Evolutionary conservation across 2,797 vertebrate genomes (phyloP).

Genomic region (Eutrigla gurnardus): DNA sequence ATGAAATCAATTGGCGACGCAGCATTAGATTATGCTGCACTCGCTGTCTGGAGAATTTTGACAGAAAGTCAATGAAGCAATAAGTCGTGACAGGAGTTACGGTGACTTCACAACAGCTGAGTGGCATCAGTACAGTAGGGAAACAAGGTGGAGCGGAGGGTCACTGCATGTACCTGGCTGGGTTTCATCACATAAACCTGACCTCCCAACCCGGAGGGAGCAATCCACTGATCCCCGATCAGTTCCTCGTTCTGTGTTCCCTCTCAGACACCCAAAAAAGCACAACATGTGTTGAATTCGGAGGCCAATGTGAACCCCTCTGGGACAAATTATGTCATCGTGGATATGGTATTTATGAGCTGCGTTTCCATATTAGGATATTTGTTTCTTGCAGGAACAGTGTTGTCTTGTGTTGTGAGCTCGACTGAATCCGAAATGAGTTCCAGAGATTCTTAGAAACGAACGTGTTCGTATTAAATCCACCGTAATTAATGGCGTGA

Average conservation of each 20-base stretch:
- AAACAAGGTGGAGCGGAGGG: too few species aligned
- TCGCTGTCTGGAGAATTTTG: not conserved
- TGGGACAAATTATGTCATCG: conserved; percentile 44
- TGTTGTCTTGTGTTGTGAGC: conserved; percentile 16
- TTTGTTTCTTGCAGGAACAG: conserved; percentile 22
- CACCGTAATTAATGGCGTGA: not conserved
- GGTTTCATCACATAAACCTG: not conserved
- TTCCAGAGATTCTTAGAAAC: not conserved
- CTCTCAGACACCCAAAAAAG: conserved; percentile 24
- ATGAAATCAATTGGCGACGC: not conserved
- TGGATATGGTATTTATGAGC: conserved; percentile 23
- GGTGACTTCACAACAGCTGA: not conserved
- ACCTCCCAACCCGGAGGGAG: not conserved
- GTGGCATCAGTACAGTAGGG: too few species aligned
- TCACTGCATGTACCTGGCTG: not conserved
- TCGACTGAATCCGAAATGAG: conserved; percentile 16
- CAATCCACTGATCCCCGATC: conserved; percentile 8
- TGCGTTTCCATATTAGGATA: conserved; percentile 43
- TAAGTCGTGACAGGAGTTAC: not conserved
- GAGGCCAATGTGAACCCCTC: conserved; percentile 19
- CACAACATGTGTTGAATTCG: conserved; percentile 46
- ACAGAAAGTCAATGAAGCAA: not conserved
- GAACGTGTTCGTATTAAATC: not conserved
- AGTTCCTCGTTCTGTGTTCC: conserved; percentile 18
- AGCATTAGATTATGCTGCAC: not conserved